Conservation (phyloP, 2,113 vertebrate species). For the Orientallactaga bullata region DNA sequence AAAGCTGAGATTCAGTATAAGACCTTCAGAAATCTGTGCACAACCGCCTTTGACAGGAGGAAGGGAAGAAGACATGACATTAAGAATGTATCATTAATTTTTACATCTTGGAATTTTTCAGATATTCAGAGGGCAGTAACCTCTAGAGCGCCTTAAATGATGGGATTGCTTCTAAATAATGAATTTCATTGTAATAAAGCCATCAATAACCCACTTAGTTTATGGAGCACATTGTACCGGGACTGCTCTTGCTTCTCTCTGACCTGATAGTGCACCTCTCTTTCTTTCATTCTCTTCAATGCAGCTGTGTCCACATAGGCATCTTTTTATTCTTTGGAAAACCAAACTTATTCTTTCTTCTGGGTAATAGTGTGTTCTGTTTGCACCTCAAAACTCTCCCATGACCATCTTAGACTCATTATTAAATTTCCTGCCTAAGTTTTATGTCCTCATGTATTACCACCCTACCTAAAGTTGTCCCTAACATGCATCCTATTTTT, state of each 20-base stretch:
- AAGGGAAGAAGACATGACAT: not conserved
- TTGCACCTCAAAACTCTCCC: not conserved
- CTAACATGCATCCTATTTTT: not conserved
- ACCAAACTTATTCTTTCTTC: not conserved
- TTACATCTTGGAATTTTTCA: not conserved
- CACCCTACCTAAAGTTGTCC: not conserved
- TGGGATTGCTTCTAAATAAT: not conserved
- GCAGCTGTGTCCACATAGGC: not conserved
- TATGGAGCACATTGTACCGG: not conserved
- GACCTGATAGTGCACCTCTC: not conserved
- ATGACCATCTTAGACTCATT: not conserved
- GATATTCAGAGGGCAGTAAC: not conserved
- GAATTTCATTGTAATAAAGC: conserved; percentile 28
- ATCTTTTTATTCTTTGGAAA: not conserved
- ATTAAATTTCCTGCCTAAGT: not conserved
- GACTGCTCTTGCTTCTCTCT: not conserved
- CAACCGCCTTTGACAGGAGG: not conserved
- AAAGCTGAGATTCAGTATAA: not conserved
- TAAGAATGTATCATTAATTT: not conserved
- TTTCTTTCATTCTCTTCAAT: not conserved
- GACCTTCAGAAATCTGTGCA: not conserved
- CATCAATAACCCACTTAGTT: not conserved
- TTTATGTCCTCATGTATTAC: not conserved
- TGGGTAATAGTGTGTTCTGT: not conserved
- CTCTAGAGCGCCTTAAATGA: not conserved